These are phyloP conservation scores for Cebus imitator DNA, from an alignment of 2,113 vertebrate species.

Conservation along the genomic window DNA sequence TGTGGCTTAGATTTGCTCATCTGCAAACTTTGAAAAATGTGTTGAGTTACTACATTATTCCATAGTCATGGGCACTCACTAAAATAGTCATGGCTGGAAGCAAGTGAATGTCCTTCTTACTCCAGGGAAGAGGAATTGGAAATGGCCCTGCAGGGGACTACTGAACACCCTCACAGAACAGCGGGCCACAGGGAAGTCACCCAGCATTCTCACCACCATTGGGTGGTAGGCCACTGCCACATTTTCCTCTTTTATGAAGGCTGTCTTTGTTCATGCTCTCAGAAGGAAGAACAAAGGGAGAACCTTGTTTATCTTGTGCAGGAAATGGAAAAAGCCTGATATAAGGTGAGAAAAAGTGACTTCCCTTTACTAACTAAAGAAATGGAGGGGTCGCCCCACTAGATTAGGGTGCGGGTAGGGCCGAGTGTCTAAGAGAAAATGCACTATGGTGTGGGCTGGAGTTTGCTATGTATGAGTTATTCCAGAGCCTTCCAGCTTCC, in stretches of 20 bases:
- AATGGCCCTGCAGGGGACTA: neutral
- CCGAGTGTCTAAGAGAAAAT: neutral
- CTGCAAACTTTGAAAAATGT: neutral
- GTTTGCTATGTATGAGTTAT: neutral
- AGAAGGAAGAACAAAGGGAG: neutral
- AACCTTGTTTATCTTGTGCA: neutral
- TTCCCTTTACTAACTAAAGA: neutral
- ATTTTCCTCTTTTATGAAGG: neutral
- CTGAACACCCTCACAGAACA: neutral
- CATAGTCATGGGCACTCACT: neutral
- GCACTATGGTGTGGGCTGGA: neutral
- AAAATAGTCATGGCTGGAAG: neutral
- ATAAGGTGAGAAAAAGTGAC: neutral
- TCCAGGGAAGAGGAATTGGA: neutral
- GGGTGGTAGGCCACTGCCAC: neutral
- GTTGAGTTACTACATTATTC: neutral
- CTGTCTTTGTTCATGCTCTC: neutral
- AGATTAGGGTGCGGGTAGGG: neutral
- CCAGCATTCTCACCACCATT: neutral
- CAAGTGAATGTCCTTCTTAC: neutral
- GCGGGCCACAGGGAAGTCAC: neutral
- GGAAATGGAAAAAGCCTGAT: neutral
- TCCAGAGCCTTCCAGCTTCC: conserved; percentile 29
- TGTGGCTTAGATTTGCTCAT: neutral
- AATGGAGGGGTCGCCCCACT: neutral